Conservation (phyloP, 2,888 invertebrate genomes). For the Scotopteryx bipunctaria region DNA sequence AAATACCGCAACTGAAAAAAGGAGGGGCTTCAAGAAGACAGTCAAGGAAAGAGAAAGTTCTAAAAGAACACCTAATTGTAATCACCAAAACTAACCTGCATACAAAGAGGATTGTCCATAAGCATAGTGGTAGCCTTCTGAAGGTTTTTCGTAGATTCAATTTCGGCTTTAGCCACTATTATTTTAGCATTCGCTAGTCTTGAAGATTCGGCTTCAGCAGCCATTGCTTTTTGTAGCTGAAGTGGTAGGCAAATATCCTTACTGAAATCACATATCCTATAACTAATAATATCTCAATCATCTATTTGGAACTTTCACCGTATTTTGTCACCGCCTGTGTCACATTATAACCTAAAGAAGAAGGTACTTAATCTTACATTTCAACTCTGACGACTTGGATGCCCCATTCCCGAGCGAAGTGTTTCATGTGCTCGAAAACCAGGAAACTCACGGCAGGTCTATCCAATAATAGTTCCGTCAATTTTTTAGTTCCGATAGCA, state of each 20-base stretch:
- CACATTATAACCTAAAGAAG: too few species aligned
- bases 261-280: constrained; percentile 45
- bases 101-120: constrained; percentile 77
- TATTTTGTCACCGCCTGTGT: too few species aligned
- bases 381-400: constrained; percentile 94
- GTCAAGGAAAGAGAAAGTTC: too few species aligned
- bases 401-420: constrained; percentile 93
- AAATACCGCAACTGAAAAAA: constrained; percentile 86
- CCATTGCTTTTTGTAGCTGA: constrained; percentile 85
- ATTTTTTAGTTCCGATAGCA: constrained; percentile 93
- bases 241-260: constrained; percentile 60
- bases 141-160: constrained; percentile 83
- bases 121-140: constrained; percentile 85
- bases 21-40: background rate
- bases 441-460: constrained; percentile 91
- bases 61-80: too few species aligned
- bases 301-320: too few species aligned
- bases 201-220: constrained; percentile 85
- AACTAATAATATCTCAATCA: too few species aligned
- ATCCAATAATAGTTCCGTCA: constrained; percentile 93
- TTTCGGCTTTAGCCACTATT: constrained; percentile 86
- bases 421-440: constrained; percentile 90
- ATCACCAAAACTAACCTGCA: constrained; percentile 59
- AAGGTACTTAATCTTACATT: constrained; percentile 85
- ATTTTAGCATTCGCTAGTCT: constrained; percentile 85